A percentile compares a stretch with the other conserved stretches of the same genome.
These are phyloP conservation scores for Sarcophaga variegata DNA, from an alignment of 2,888 invertebrate genomes.

Conservation along the genomic window DNA sequence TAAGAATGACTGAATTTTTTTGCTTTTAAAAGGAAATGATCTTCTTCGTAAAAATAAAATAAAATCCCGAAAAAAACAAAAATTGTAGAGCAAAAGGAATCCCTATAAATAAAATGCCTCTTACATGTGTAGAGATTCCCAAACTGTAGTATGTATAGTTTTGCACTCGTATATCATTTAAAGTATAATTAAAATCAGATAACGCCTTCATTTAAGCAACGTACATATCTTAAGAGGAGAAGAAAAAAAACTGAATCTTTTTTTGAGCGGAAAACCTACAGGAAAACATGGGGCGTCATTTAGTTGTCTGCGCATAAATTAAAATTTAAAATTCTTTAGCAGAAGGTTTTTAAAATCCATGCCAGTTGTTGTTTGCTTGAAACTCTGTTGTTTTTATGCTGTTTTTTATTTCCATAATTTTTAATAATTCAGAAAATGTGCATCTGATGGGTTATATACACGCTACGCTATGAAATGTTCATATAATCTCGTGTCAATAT, in stretches of 20 bases:
- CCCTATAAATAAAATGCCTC: not conserved
- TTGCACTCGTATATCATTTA: slow-evolving; percentile 49
- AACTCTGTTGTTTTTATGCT: slow-evolving; percentile 2
- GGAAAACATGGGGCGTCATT: slow-evolving; percentile 54
- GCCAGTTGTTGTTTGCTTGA: not conserved
- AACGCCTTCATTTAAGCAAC: slow-evolving; percentile 55
- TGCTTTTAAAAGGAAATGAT: slow-evolving; percentile 34
- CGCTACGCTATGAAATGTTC: slow-evolving; percentile 6
- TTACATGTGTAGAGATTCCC: slow-evolving; percentile 11
- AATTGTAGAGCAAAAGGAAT: slow-evolving; percentile 6
- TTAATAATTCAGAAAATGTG: slow-evolving; percentile 45
- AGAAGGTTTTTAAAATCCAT: not conserved
- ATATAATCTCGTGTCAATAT: slow-evolving; percentile 2
- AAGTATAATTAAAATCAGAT: slow-evolving; percentile 63
- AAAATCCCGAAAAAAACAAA: not conserved
- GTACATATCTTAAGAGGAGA: slow-evolving; percentile 16
- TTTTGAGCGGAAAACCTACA: not conserved
- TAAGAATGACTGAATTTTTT: slow-evolving; percentile 18
- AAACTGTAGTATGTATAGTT: not conserved
- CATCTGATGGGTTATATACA: slow-evolving; percentile 25
- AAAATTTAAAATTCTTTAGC: slow-evolving; percentile 19
- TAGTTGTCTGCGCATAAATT: slow-evolving; percentile 68
- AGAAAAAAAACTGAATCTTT: slow-evolving; percentile 12
- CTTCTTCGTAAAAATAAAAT: not conserved
- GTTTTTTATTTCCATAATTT: slow-evolving; percentile 29